A percentile compares a stretch with the other conserved stretches of the same genome.
phyloP scores from a whole-genome alignment of 2,797 vertebrate species.

The Acrossocheilus fasciatus region DNA sequence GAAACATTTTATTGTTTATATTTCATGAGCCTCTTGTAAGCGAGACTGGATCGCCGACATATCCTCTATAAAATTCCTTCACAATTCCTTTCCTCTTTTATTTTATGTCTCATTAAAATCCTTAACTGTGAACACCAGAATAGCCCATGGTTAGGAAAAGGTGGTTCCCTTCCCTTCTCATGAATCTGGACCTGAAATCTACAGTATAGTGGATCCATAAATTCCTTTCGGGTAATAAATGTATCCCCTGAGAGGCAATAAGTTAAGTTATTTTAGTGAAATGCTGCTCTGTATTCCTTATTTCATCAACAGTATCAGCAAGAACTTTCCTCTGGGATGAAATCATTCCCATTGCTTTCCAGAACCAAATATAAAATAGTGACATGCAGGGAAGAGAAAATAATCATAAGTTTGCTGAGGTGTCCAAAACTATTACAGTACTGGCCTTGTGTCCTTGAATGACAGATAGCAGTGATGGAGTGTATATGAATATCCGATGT shows the following conservation, averaged over 20 bases:
- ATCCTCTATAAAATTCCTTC: constrained; percentile 29
- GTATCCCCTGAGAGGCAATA: background rate
- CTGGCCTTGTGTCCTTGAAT: constrained; percentile 26
- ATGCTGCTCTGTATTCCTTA: background rate
- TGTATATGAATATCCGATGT: constrained; percentile 38
- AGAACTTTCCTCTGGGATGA: background rate
- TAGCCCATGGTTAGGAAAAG: constrained; percentile 32
- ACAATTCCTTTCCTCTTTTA: constrained; percentile 20
- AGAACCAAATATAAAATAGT: constrained; percentile 6
- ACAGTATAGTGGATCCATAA: background rate
- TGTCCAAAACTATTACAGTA: constrained; percentile 13
- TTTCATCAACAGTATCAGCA: background rate
- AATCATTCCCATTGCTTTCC: background rate
- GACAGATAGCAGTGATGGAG: constrained; percentile 21
- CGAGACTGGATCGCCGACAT: constrained; percentile 29
- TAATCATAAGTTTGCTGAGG: background rate
- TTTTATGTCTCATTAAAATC: constrained; percentile 17
- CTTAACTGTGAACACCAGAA: constrained; percentile 52
- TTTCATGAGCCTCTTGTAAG: constrained; percentile 35
- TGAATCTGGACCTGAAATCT: constrained; percentile 13
- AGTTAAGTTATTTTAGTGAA: constrained; percentile 1
- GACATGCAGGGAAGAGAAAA: background rate
- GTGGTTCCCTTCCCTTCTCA: background rate
- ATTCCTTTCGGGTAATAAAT: background rate
- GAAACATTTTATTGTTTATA: constrained; percentile 37